Conservation (phyloP, 2,797 vertebrate genomes). For the Pipistrellus pipistrellus region DNA sequence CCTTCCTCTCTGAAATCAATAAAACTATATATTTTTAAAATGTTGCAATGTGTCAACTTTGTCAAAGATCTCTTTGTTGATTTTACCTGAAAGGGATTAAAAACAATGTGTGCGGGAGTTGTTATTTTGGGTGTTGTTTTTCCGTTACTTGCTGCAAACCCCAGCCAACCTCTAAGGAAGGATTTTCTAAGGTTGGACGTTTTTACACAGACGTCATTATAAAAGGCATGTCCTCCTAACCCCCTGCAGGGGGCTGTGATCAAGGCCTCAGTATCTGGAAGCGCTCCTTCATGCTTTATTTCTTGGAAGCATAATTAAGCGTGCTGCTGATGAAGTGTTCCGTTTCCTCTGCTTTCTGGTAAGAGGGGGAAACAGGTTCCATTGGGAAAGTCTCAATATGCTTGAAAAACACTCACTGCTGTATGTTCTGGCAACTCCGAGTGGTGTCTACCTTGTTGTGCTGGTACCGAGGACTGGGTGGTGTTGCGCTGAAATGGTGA, state of each 20-base stretch:
- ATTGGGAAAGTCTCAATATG: constrained; percentile 65
- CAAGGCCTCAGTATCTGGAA: constrained; percentile 2
- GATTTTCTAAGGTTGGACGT: not conserved
- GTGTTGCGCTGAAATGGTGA: not conserved
- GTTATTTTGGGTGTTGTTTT: not conserved
- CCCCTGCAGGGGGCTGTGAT: not conserved
- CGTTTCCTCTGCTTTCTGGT: constrained; percentile 66
- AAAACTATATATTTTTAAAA: not conserved
- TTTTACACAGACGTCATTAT: not conserved
- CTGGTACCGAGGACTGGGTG: constrained; percentile 8
- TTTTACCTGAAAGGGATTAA: constrained; percentile 36
- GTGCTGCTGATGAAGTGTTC: constrained; percentile 23
- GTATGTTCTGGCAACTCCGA: constrained; percentile 55
- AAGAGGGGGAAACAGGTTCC: constrained; percentile 45
- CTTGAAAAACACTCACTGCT: constrained; percentile 64
- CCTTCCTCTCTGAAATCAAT: too few species aligned
- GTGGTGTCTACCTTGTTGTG: not conserved
- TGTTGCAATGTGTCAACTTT: not conserved
- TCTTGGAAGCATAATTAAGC: constrained; percentile 40
- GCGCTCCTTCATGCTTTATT: constrained; percentile 44
- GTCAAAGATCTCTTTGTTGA: not conserved
- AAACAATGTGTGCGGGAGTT: not conserved
- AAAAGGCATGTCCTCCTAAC: not conserved
- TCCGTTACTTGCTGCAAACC: not conserved
- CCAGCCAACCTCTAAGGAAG: not conserved